Evolutionary conservation across 1,140 invertebrate species (phyloP), one percentile per base, ranked within the genome.

Genomic region (Ephestia elutella): DNA sequence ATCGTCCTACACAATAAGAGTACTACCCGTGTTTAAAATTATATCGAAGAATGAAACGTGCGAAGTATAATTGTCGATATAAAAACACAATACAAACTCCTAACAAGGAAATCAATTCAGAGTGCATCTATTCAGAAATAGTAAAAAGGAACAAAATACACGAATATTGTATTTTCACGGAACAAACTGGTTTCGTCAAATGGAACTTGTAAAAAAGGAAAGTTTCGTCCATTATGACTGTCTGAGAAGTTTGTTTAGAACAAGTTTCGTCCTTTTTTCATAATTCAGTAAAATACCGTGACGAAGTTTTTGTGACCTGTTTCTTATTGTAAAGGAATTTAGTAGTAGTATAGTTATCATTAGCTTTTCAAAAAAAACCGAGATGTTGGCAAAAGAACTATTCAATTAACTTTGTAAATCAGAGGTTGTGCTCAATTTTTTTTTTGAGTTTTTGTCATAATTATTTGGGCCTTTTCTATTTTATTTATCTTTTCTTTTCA

Each of bases 111-210:
- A n/a, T n/a, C n/a, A n/a, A n/a, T n/a, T n/a, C 59, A 49, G 51
- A 65, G 58, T 65, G 61, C 57, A 65, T 54, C 53, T 38, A 58
- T 65, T 60, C 55, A 35, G 62, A 60, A 35, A 56, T 57, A 60
- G 60, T 58, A 64, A 53, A 62, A 59, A 17, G 56, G 54, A 64
- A 68, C 44, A 62, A 60, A 59, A 54, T 59, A 62, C 28, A 54
- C 25, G 11, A 20, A 2, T 13, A 17, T 35, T 20, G 5, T 50
- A 20, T 50, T 19, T 50, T 17, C 49, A 35, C 48, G 17, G 20
- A 50, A 25, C 18, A 13, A 32, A 50, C 56, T 30, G 21, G 21
- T 28, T 50, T 57, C 18, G 17, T 20, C 18, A 15, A 10, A 32
- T 21, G 7, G 15, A 17, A 18, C 10, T 35, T 53, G 50, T 32